A percentile compares a stretch with the other conserved stretches of the same genome.
These are phyloP conservation scores for Nycticebus coucang DNA, from an alignment of 2,113 vertebrate species.

Conservation along the genomic window DNA sequence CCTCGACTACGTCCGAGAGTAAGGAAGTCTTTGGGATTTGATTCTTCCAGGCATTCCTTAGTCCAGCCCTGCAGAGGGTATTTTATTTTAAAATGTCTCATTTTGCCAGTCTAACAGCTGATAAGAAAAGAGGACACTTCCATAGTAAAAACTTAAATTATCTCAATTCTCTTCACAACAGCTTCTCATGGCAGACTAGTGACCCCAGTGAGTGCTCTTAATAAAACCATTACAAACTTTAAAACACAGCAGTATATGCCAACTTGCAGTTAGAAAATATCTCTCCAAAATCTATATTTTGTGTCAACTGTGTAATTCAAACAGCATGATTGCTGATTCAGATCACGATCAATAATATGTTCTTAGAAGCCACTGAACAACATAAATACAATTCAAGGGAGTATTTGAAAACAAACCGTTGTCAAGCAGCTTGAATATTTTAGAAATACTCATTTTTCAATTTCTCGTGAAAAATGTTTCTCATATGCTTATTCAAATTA, in stretches of 20 bases:
- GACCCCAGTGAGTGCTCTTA: neutral
- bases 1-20: neutral
- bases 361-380: neutral
- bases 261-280: neutral
- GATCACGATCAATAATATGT: neutral
- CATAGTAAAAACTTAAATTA: neutral
- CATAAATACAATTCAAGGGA: neutral
- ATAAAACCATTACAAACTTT: neutral
- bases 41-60: neutral
- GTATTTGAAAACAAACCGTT: neutral
- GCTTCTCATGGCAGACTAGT: neutral
- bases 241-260: neutral
- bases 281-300: neutral
- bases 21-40: neutral
- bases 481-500: neutral
- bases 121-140: neutral
- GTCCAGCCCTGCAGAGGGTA: accelerated
- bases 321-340: neutral
- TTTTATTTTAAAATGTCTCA: neutral
- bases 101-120: neutral
- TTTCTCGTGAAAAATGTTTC: neutral
- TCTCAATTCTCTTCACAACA: neutral
- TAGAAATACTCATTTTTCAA: neutral
- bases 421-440: neutral
- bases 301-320: neutral